These are phyloP conservation scores for Phyllotreta striolata DNA, from an alignment of 2,888 invertebrate genomes.

Conservation along the genomic window DNA sequence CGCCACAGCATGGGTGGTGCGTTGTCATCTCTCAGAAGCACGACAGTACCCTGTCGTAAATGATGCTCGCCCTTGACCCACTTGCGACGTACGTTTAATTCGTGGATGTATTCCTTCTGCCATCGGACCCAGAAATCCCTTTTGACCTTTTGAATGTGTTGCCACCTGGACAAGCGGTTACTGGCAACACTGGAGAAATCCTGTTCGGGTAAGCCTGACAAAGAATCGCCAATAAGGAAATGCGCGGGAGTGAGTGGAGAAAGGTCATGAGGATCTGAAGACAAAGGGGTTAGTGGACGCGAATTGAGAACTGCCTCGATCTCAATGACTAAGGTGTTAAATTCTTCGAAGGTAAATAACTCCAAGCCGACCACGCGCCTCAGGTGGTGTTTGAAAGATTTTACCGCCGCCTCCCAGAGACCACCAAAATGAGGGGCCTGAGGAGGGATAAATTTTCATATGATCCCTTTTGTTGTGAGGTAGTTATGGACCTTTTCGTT, in stretches of 20 bases:
- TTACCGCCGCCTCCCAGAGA: slow-evolving; percentile 28
- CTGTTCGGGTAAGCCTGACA: slow-evolving; percentile 40
- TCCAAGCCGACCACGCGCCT: slow-evolving; percentile 19
- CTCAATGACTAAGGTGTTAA: slow-evolving; percentile 41
- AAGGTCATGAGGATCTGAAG: slow-evolving; percentile 46
- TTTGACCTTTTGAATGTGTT: slow-evolving; percentile 37
- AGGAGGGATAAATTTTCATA: slow-evolving; percentile 29
- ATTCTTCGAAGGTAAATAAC: slow-evolving; percentile 32
- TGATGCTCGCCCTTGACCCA: slow-evolving; percentile 21
- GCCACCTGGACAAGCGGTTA: slow-evolving; percentile 40
- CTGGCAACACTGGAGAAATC: slow-evolving; percentile 32
- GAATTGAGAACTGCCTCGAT: slow-evolving; percentile 52
- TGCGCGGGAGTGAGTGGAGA: slow-evolving; percentile 46
- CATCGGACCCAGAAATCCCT: slow-evolving; percentile 44
- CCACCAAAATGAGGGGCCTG: slow-evolving; percentile 32
- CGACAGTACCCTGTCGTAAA: background rate
- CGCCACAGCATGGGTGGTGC: background rate
- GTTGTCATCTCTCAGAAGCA: background rate
- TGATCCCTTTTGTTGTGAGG: slow-evolving; percentile 9
- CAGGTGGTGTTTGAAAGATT: slow-evolving; percentile 25
- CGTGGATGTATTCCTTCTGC: slow-evolving; percentile 43
- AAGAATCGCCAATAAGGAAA: slow-evolving; percentile 45
- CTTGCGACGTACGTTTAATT: slow-evolving; percentile 38
- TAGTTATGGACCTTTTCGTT: slow-evolving; percentile 4
- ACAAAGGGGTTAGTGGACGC: slow-evolving; percentile 46